Percentiles rank a stretch among this genome's conserved stretches.
Conservation (phyloP, 2,797 vertebrate species). For the Macropus fuliginosus region DNA sequence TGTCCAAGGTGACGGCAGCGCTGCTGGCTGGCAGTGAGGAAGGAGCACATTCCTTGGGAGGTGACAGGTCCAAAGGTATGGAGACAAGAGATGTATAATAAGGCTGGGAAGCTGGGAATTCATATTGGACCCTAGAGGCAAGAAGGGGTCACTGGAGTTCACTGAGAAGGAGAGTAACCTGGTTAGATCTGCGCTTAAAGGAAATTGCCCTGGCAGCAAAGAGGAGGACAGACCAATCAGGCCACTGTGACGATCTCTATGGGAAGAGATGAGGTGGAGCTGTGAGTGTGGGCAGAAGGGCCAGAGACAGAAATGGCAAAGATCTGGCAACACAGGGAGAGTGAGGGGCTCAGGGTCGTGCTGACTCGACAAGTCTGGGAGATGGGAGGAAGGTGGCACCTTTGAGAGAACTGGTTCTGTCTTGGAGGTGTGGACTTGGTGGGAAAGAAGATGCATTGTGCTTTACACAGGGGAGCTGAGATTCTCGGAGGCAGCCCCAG, state of each 20-base stretch:
- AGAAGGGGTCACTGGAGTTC: neutral
- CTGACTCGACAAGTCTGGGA: neutral
- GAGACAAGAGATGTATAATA: neutral
- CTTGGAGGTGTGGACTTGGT: neutral
- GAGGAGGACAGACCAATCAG: too few species aligned
- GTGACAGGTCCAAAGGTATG: neutral
- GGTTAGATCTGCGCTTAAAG: too few species aligned
- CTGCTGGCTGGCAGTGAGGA: neutral
- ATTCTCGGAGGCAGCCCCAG: neutral
- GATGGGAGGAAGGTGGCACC: neutral
- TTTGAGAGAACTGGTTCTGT: neutral
- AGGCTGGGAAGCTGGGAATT: too few species aligned
- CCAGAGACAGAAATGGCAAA: neutral
- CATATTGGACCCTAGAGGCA: neutral
- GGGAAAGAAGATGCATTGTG: neutral
- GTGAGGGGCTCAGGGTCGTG: neutral
- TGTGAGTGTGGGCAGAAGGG: neutral
- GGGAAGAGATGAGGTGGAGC: neutral
- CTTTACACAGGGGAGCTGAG: neutral
- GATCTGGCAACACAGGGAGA: neutral
- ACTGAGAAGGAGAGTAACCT: neutral
- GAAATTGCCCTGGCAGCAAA: too few species aligned
- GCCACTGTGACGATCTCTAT: neutral
- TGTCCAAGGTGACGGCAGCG: too few species aligned
- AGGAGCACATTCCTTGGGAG: neutral